Conservation (phyloP, 2,797 vertebrate species). For the Austrolebias charrua region DNA sequence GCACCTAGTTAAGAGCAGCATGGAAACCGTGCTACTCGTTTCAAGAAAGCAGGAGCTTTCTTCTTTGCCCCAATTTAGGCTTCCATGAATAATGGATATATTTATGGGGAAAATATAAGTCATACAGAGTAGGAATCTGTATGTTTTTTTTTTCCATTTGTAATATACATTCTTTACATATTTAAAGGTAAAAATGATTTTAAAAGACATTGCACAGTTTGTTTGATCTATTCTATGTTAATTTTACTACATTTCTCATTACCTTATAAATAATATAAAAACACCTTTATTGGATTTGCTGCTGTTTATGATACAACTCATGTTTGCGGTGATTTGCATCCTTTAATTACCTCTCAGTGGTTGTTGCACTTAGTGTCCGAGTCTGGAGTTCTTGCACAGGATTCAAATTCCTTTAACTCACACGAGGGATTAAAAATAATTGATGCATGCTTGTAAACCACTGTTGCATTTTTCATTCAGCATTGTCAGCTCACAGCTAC, state of each 20-base stretch:
- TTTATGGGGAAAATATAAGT: constrained; percentile 47
- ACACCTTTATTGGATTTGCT: not conserved
- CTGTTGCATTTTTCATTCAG: constrained; percentile 7
- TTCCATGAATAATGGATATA: constrained; percentile 61
- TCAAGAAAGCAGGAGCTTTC: constrained; percentile 52
- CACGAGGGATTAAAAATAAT: constrained; percentile 20
- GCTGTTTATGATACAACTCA: constrained; percentile 8
- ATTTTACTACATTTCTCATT: not conserved
- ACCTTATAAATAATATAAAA: not conserved
- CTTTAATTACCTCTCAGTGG: constrained; percentile 18
- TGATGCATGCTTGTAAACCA: constrained; percentile 27
- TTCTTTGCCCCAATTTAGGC: constrained; percentile 63
- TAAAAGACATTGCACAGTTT: not conserved
- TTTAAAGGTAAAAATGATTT: not conserved
- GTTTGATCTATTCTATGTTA: not conserved
- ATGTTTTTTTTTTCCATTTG: constrained; percentile 3
- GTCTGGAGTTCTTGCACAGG: constrained; percentile 5
- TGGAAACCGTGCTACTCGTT: constrained; percentile 50
- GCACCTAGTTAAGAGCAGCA: constrained; percentile 65
- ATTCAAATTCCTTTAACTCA: constrained; percentile 9
- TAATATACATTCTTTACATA: too few species aligned
- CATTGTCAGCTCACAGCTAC: constrained; percentile 7
- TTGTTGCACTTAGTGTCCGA: constrained; percentile 4
- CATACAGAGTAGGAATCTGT: constrained; percentile 12
- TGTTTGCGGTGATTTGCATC: constrained; percentile 12